Base-by-base conservation (phyloP, 2,888 invertebrate species). In the Pristionchus mayeri region DNA sequence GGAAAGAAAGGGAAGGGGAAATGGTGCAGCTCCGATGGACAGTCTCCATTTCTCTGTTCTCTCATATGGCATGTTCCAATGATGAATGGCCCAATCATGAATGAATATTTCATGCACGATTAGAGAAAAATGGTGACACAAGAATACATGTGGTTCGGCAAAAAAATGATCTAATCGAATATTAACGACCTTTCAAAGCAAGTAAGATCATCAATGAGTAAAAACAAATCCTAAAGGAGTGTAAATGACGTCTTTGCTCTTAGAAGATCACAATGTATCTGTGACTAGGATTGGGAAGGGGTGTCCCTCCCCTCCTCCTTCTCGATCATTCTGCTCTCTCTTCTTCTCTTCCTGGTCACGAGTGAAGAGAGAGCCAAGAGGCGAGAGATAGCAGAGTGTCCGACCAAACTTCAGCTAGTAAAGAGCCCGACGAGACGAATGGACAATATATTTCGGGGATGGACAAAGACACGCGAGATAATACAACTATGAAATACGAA, bases 271-370 rank as follows among this genome's bases (percentile, higher is more conserved):
- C 34, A 67, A 67, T 37, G 67, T 67, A 37, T 67, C 67, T 67
- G n/a, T 21, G n/a, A 18, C 67, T 34, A 6, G 67, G 34, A 34
- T 67, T 21, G 67, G 40, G 18, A 67, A 37, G 40, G 27, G 37
- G 30, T 7, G 60, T 27, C 37, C 16, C 44, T 24, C 75, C 71
- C 24, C 48, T 30, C 76, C n/a, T 76, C 76, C 30, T 76, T 76
- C 50, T 76, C 24, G 50, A 48, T 76, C 76, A 76, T 76, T 50
- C 44, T 76, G 48, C 48, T 76, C 76, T 50, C 76, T 71, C 71
- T 40, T 18, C 44, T 24, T 40, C 71, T 76, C 76, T 76, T 76
- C 48, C 44, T 76, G 76, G 76, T 76, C 76, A 76, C 76, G 76
- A 76, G 76, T 76, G 76, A 16, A 24, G 30, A 50, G 50, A 50